Evolutionary conservation across 1,140 invertebrate species (phyloP).

Genomic region (Procambarus clarkii): DNA sequence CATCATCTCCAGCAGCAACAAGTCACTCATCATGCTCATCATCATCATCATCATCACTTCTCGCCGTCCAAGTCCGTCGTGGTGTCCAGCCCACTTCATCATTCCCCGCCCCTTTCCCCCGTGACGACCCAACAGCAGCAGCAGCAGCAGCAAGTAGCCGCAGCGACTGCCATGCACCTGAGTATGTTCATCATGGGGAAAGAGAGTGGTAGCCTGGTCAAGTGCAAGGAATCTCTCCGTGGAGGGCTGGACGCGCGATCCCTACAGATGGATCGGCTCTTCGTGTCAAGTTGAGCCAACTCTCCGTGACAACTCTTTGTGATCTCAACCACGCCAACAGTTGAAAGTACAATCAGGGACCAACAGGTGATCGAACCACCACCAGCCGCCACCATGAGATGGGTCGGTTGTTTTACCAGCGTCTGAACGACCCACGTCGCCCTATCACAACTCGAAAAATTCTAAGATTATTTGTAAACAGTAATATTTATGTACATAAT

Average conservation of each 20-base stretch:
- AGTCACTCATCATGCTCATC: neutral
- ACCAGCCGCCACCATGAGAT: constrained; percentile 20
- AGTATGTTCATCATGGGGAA: constrained; percentile 55
- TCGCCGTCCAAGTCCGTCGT: constrained; percentile 68
- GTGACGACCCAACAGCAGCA: constrained; percentile 53
- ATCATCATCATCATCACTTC: constrained; percentile 65
- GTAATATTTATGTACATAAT: constrained; percentile 69
- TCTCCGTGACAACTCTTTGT: constrained; percentile 4
- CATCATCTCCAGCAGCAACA: constrained; percentile 37
- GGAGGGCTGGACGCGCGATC: constrained; percentile 56
- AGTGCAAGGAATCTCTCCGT: constrained; percentile 70
- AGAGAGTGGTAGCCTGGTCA: constrained; percentile 51
- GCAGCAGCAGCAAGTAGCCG: neutral
- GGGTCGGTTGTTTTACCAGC: constrained; percentile 33
- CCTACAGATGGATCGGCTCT: constrained; percentile 65
- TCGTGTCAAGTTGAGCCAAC: constrained; percentile 68
- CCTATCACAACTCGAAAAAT: constrained; percentile 44
- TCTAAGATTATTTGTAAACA: constrained; percentile 69
- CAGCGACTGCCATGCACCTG: constrained; percentile 45
- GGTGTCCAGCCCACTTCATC: constrained; percentile 47
- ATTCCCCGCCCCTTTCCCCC: constrained; percentile 50
- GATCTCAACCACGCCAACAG: constrained; percentile 60
- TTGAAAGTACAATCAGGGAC: constrained; percentile 61
- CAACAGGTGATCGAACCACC: constrained; percentile 54
- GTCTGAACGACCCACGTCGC: constrained; percentile 5